Evolutionary conservation across 2,888 invertebrate species (phyloP).

Genomic region (Ormyrus rosae): DNA sequence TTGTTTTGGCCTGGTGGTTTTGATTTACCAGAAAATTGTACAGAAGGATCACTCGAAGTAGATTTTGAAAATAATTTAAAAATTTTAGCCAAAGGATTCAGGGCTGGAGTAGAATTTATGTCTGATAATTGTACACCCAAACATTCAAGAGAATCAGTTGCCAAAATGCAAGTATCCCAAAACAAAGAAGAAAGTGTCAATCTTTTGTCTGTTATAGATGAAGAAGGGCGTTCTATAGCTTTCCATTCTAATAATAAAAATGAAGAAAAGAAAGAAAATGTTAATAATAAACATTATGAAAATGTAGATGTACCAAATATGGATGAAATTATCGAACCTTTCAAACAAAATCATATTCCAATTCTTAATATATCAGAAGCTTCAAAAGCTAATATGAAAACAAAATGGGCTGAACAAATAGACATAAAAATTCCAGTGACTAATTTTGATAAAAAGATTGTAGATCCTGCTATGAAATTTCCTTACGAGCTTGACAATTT

Average conservation of each 20-base stretch:
- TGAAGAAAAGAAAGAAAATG: constrained; percentile 48
- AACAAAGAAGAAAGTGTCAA: constrained; percentile 75
- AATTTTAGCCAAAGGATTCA: constrained; percentile 69
- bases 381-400: constrained; percentile 76
- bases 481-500: constrained; percentile 97
- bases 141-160: constrained; percentile 22
- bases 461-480: constrained; percentile 89
- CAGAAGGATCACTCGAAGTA: constrained; percentile 57
- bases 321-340: constrained; percentile 71
- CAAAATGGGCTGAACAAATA: constrained; percentile 92
- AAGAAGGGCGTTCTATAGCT: constrained; percentile 80
- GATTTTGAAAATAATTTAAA: constrained; percentile 71
- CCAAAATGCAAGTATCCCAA: constrained; percentile 33
- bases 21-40: constrained; percentile 76
- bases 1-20: constrained; percentile 94
- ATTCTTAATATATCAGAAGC: constrained; percentile 83
- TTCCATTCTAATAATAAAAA: constrained; percentile 64
- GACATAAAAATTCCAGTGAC: constrained; percentile 88
- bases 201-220: constrained; percentile 80
- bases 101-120: constrained; percentile 68
- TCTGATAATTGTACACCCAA: constrained; percentile 70
- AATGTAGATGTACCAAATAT: constrained; percentile 52
- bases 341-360: constrained; percentile 76
- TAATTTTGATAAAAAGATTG: constrained; percentile 88
- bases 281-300: constrained; percentile 63